Conservation (phyloP, 2,888 invertebrate genomes). For the Cheilosia vernalis region DNA sequence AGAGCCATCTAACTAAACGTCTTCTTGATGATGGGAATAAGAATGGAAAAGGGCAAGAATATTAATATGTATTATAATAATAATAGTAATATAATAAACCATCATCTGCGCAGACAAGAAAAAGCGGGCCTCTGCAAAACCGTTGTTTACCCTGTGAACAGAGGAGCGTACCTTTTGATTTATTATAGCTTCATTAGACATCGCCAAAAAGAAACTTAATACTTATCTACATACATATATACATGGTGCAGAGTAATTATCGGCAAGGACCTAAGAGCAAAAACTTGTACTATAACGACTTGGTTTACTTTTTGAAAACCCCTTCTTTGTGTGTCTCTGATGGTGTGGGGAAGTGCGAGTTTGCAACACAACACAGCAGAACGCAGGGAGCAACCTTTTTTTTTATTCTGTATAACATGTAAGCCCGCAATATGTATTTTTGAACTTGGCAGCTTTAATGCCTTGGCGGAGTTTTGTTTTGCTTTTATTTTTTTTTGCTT, state of each 20-base stretch:
- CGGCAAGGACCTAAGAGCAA: slow-evolving; percentile 49
- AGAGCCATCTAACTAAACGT: too few species aligned
- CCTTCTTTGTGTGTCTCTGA: slow-evolving; percentile 22
- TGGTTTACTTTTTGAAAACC: slow-evolving; percentile 29
- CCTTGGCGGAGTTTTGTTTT: background rate
- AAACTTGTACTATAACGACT: slow-evolving; percentile 53
- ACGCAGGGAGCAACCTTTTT: background rate
- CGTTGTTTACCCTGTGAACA: slow-evolving; percentile 12
- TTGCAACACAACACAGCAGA: slow-evolving; percentile 5
- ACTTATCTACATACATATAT: slow-evolving; percentile 25
- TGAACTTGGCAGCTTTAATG: slow-evolving; percentile 14
- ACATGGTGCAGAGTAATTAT: slow-evolving; percentile 39
- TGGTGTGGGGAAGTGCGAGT: slow-evolving; percentile 11
- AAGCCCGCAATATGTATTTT: background rate
- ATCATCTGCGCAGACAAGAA: slow-evolving; percentile 3
- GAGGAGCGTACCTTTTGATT: slow-evolving; percentile 52
- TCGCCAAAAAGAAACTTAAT: slow-evolving; percentile 57
- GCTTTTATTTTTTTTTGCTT: too few species aligned
- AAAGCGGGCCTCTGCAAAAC: background rate
- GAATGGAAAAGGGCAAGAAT: background rate
- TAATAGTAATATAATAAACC: slow-evolving; percentile 10
- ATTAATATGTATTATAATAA: background rate
- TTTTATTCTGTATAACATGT: background rate
- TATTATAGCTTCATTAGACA: slow-evolving; percentile 62
- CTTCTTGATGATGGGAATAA: background rate